Base-by-base conservation (phyloP, 2,888 invertebrate species). In the Griposia aprilina region DNA sequence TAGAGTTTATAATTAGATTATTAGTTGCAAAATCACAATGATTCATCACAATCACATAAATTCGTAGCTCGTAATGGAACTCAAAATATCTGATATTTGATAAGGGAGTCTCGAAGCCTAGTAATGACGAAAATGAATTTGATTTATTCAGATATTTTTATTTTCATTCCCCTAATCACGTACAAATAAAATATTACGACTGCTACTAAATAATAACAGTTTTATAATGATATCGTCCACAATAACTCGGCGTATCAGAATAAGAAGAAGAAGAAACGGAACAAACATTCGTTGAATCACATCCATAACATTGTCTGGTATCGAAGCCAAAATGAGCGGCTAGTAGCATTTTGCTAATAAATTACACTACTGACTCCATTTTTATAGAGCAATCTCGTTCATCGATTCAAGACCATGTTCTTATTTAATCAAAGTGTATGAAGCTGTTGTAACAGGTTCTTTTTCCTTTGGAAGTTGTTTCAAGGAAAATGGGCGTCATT, bases 231-330 rank as follows among this genome's bases (percentile, higher is more conserved):
- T 88, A 82, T 85, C 88, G 87, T 88, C 84, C 84, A 90, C 90
- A 89, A 91, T 91, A 90, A 83, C 87, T 89, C 82, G 82, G 86
- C 87, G 87, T 90, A 92, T 92, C 88, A 86, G 83, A 90, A 89
- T 88, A 90, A 88, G 90, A 90, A 89, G 87, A 87, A n/a, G n/a
- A n/a, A n/a, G n/a, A n/a, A n/a, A 86, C 84, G 83, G 85, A 90
- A 91, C 88, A 90, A 92, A 92, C 90, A 90, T 89, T 90, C 77
- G 88, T 93, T 94, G 94, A 93, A 93, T 82, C 88, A 83, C 69
- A 81, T 93, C 94, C 94, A 94, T 92, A 90, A 90, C 90, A 89
- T 86, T 91, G 91, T 90, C 91, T 90, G 88, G 82, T 87, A 90
- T 90, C 87, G 87, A 87, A 89, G 89, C 91, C 91, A 91, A 90